Base-by-base conservation (phyloP, 2,113 vertebrate genomes). In the Progne subis region DNA sequence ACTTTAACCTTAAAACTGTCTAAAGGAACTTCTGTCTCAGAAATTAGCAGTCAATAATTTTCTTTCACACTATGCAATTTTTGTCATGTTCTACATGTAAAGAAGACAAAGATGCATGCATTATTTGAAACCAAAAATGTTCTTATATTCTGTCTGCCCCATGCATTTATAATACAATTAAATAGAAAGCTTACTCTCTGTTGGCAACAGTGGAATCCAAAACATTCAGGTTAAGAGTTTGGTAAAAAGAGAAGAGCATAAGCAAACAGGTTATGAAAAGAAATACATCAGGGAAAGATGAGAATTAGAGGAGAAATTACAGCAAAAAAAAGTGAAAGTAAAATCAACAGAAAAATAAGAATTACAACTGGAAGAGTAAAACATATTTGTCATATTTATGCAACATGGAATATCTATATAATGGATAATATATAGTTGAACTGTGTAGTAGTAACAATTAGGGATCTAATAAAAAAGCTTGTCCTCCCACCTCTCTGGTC, bases 181-280 rank as follows among this genome's bases (percentile, higher is more conserved):
- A 94, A 85, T 29, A 55, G 41, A 84, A 94, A 91, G 69, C 96
- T 97, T 97, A 97, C 97, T 97, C 96, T 97, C 96, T 97, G 85
- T 94, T 93, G 70, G 44, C 76, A 96, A n/a, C 37, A 68, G 65
- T 56, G 39, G 70, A 82, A 95, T 97, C 76, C 95, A 81, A 88
- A 93, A 47, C 8, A 82, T 86, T 69, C 86, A 79, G 47, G 46
- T 90, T 43, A 39, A 75, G 46, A 59, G 28, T 60, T 39, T 55
- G 75, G n/a, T 68, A 65, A 92, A 76, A 82, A 74, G 80, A 86
- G 60, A 59, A 88, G 82, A 85, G 32, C 25, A 34, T 52, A 89
- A 52, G 24, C 18, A 70, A 50, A 23, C 3, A 72, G 34, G 13
- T 91, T 68, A 65, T 64, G 50, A 39, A 70, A 85, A 92, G 8